These are phyloP conservation scores for Tanypteryx hageni DNA, from an alignment of 2,888 invertebrate genomes.

Conservation along the genomic window DNA sequence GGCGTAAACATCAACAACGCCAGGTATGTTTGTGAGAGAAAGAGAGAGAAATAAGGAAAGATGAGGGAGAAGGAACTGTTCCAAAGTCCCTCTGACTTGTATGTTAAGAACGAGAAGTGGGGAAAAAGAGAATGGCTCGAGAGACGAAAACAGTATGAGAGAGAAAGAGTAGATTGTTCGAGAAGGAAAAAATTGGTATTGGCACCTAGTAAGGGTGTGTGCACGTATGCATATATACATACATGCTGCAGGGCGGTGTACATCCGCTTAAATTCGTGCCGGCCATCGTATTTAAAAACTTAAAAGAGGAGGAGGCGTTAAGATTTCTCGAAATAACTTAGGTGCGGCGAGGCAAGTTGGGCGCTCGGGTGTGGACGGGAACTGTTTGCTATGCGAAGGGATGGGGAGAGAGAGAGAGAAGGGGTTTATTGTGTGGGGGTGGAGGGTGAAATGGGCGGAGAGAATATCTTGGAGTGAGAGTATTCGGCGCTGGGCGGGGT, in stretches of 20 bases:
- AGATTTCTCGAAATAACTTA: constrained; percentile 25
- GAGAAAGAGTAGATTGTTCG: neutral
- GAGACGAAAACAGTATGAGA: neutral
- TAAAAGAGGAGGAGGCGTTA: constrained; percentile 1
- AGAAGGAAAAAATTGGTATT: constrained; percentile 1
- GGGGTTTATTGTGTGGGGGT: constrained; percentile 4
- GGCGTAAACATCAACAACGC: neutral
- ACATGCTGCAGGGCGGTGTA: neutral
- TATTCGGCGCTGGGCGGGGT: neutral
- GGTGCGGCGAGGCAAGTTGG: neutral
- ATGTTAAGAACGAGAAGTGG: neutral
- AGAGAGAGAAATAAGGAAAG: neutral
- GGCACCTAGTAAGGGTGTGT: neutral
- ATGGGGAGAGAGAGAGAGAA: too few relatives aligned
- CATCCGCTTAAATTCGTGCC: constrained; percentile 26
- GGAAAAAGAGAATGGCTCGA: neutral
- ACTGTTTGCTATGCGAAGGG: constrained; percentile 19
- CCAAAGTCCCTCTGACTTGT: neutral
- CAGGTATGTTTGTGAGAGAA: neutral
- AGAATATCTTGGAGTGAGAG: too few relatives aligned
- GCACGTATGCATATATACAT: neutral
- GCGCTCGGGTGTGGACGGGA: neutral
- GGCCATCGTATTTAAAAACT: constrained; percentile 11
- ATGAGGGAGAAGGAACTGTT: too few relatives aligned
- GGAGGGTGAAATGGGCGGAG: neutral